These are phyloP conservation scores for Scaptodrosophila latifasciaeformis DNA, from an alignment of 2,888 invertebrate species.

Conservation along the genomic window DNA sequence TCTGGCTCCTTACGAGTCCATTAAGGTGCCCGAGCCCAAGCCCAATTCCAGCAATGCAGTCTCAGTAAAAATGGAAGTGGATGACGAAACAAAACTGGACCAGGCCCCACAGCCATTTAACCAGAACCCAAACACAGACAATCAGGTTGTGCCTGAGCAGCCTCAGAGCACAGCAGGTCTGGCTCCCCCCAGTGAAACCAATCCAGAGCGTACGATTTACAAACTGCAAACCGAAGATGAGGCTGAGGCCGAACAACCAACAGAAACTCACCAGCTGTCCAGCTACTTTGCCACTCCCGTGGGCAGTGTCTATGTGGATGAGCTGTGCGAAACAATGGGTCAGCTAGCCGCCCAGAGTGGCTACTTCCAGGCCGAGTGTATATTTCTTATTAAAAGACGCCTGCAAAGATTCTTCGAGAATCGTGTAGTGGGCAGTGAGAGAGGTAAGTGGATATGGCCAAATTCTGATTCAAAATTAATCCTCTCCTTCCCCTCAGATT, in stretches of 20 bases:
- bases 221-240: slow-evolving; percentile 66
- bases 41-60: not conserved
- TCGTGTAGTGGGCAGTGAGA: slow-evolving; percentile 52
- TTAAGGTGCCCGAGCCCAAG: slow-evolving; percentile 42
- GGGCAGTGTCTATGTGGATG: slow-evolving; percentile 55
- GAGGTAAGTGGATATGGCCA: slow-evolving; percentile 61
- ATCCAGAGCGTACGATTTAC: slow-evolving; percentile 57
- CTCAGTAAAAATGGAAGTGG: slow-evolving; percentile 50
- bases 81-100: slow-evolving; percentile 37
- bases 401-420: slow-evolving; percentile 68
- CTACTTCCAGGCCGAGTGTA: slow-evolving; percentile 71
- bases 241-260: slow-evolving; percentile 26
- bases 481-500: slow-evolving; percentile 53
- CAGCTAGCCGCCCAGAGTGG: slow-evolving; percentile 67
- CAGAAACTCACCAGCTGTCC: slow-evolving; percentile 51
- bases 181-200: slow-evolving; percentile 21
- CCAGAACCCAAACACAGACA: too few relatives aligned
- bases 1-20: slow-evolving; percentile 71
- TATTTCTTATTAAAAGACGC: slow-evolving; percentile 65
- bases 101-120: slow-evolving; percentile 6
- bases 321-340: slow-evolving; percentile 71
- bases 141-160: slow-evolving; percentile 18
- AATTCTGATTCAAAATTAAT: not conserved
- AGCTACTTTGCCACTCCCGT: slow-evolving; percentile 69
- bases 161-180: slow-evolving; percentile 14